A percentile compares a stretch with the other conserved stretches of the same genome.
These are phyloP conservation scores for Aldrovandia affinis DNA, from an alignment of 2,797 vertebrate genomes.

Conservation along the genomic window DNA sequence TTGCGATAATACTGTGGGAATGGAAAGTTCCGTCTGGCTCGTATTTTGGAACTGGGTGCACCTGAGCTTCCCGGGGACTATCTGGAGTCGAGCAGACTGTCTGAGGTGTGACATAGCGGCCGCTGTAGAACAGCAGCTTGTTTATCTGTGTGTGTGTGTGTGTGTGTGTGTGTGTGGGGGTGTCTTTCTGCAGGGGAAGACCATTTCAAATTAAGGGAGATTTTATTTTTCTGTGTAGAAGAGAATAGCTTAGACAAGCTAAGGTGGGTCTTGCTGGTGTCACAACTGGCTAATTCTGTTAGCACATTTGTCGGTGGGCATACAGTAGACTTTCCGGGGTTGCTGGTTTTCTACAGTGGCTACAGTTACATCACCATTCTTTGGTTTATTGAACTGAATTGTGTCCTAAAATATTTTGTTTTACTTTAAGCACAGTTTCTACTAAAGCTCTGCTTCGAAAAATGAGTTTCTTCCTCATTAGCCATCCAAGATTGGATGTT, in stretches of 20 bases:
- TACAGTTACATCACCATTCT: not conserved
- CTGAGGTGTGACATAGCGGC: not conserved
- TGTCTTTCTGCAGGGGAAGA: slow-evolving; percentile 27
- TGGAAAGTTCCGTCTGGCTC: slow-evolving; percentile 8
- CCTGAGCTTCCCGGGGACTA: not conserved
- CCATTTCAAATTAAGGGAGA: not conserved
- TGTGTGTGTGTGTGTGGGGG: slow-evolving; percentile 11
- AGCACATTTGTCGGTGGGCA: not conserved
- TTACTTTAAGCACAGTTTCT: too few relatives aligned
- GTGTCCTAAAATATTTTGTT: not conserved
- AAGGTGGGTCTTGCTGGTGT: not conserved
- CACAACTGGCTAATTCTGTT: slow-evolving; percentile 9
- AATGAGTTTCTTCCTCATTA: too few relatives aligned
- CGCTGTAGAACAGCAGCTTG: slow-evolving; percentile 8
- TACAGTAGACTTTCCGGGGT: not conserved
- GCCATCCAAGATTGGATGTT: too few relatives aligned
- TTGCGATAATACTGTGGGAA: not conserved
- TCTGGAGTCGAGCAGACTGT: not conserved
- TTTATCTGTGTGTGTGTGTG: slow-evolving; percentile 8
- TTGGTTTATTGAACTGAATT: not conserved
- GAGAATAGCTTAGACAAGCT: not conserved
- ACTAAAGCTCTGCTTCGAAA: too few relatives aligned
- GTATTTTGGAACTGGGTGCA: not conserved
- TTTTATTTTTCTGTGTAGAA: slow-evolving; percentile 6
- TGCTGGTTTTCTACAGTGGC: not conserved